Evolutionary conservation across 2,888 invertebrate species (phyloP), one percentile per base, ranked within the genome.

Genomic region (Chrysomela aeneicollis): DNA sequence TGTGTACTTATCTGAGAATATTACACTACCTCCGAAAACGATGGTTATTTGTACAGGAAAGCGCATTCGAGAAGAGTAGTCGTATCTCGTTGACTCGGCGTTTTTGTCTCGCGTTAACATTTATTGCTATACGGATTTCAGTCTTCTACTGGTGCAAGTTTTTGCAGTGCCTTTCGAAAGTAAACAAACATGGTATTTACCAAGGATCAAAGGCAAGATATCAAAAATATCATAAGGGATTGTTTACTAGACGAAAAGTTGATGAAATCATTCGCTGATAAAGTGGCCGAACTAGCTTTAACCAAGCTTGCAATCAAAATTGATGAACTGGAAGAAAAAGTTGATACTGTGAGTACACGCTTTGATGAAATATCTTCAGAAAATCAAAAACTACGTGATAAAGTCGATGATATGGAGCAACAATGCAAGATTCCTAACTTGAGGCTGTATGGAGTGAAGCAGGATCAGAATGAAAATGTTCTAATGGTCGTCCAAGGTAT

Each of bases 161-260:
- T 35, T 35, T 35, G 32, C 10, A 6, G 32, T 35, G 32, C 10
- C 10, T 10, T 35, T 35, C 10, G 10, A n/a, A 51, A 5, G 26
- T n/a, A n/a, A n/a, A n/a, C n/a, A n/a, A n/a, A n/a, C n/a, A 47
- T 47, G 47, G 47, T 47, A 5, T 47, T 47, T 19, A 47, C 47
- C 10, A 47, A 47, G 19, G 47, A 47, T 10, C 47, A 47, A 47
- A 47, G 19, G 47, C 47, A 47, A 18, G 47, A 47, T 19, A 47
- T 47, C 47, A 47, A 47, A 47, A 10, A 18, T 15, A 47, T 47
- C 19, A 47, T 47, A 47, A 18, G 47, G 8, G 19, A 47, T 8
- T 47, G 47, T 10, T 47, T 47, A 17, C 17, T 5, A 47, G 47
- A 47, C 15, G 47, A 47, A 18, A 47, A 47, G 19, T 17, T 47